Evolutionary conservation across 2,113 vertebrate species (phyloP).

Genomic region (Lichenostomus cassidix): DNA sequence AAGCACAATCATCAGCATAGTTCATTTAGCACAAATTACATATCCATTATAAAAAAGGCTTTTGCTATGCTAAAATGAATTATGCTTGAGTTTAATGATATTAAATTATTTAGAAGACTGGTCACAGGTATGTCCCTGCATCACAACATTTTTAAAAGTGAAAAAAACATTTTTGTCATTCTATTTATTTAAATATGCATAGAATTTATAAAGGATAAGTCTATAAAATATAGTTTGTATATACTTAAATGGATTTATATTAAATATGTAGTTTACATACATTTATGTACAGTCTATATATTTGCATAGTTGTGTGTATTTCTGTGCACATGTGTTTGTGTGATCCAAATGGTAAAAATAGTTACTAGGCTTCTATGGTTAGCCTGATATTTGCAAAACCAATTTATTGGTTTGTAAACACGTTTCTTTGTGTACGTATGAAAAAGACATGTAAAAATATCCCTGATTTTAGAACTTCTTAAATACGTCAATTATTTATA

Average conservation of each 20-base stretch:
- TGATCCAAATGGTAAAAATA: background rate
- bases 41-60: background rate
- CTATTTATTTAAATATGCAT: background rate
- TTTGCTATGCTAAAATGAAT: background rate
- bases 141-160: background rate
- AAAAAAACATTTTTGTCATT: background rate
- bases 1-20: background rate
- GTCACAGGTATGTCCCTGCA: background rate
- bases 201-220: background rate
- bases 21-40: background rate
- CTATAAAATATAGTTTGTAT: background rate
- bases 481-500: background rate
- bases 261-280: rapidly evolving
- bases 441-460: background rate
- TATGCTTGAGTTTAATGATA: background rate
- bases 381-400: background rate
- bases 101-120: background rate
- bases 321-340: rapidly evolving
- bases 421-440: background rate
- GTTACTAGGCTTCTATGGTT: background rate
- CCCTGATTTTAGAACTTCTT: background rate
- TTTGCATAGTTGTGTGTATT: background rate
- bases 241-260: background rate
- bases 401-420: background rate
- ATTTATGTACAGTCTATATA: rapidly evolving